Percentiles rank a stretch among this genome's conserved stretches.
Conservation (phyloP, 2,797 vertebrate genomes). For the Myotis findleyi region DNA sequence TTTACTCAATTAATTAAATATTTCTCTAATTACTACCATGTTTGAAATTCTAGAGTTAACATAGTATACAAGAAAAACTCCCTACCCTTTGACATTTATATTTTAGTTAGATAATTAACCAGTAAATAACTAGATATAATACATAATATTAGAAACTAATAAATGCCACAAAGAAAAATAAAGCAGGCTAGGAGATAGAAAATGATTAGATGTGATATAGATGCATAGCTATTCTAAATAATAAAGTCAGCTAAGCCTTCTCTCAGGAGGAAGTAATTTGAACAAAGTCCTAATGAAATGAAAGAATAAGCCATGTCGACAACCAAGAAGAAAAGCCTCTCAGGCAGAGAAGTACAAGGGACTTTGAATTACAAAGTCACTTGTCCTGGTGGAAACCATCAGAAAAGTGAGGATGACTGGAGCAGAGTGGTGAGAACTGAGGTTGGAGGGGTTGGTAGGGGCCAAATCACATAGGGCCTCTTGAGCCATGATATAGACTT, state of each 20-base stretch:
- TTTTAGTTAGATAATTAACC: slow-evolving; percentile 4
- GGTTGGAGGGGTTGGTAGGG: background rate
- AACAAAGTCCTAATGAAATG: slow-evolving; percentile 11
- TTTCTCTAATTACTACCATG: background rate
- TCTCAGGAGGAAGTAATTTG: background rate
- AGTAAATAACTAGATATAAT: background rate
- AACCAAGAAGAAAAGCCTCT: background rate
- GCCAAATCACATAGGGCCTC: background rate
- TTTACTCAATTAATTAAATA: slow-evolving; percentile 4
- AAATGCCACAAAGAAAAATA: background rate
- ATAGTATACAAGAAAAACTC: background rate
- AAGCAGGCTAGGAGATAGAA: background rate
- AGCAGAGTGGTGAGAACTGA: background rate
- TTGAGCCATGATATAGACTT: background rate
- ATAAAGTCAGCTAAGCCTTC: background rate
- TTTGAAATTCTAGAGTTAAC: slow-evolving; percentile 27
- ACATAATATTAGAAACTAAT: background rate
- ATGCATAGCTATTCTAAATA: slow-evolving; percentile 19
- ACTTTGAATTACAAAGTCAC: background rate
- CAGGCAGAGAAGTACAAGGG: background rate
- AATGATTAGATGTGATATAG: background rate
- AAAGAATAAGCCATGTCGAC: background rate
- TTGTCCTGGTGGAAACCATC: background rate
- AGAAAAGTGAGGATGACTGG: background rate
- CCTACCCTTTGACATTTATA: slow-evolving; percentile 19